Base-by-base conservation (phyloP, 35 echinoderm and acorn worm genomes). In the Holothuria glaberrima region DNA sequence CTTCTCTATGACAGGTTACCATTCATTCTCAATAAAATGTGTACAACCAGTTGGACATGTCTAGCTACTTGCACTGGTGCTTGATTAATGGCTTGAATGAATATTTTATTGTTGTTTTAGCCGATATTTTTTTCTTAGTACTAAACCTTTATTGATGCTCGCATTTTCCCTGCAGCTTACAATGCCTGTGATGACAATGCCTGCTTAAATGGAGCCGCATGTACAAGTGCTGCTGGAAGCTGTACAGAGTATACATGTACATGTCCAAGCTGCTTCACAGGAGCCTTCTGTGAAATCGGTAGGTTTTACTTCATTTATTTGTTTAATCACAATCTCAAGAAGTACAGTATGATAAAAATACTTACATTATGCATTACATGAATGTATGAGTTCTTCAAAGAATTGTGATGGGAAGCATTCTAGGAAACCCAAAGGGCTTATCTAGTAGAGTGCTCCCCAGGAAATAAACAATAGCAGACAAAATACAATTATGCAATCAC, bases 231-330 rank as follows among this genome's bases (percentile, higher is more conserved):
- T 78, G 50, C 52, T 7, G 58, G 64, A 45, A 69, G 86, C 69
- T 97, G 95, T 84, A 88, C 77, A 19, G 77, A 86, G 59, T 97
- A 97, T 28, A 91, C 73, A 18, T 97, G 95, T 86, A 58, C 54
- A 10, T 97, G 95, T 86, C 82, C 89, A 48, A 34, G 82, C 18
- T 97, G 95, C 52, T 94, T 76, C 52, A 83, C 89, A 26, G 95
- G 95, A 17, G 80, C 85, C 33, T 90, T 88, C 58, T 97, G 95
- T 65, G 36, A 94, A 64, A 61, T 64, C 24, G 68, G 95, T 97
- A 89, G 90, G 87, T 89, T 59, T 78, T 41, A 41, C 36, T 41
- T 41, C 2, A 41, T 41, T 41, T 41, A 7, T n/a, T n/a, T n/a
- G n/a, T n/a, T n/a, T n/a, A n/a, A n/a, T n/a, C n/a, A n/a, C n/a